Percentiles rank a stretch among this genome's conserved stretches.
Evolutionary conservation across 2,888 invertebrate genomes (phyloP).

Genomic region (Epiperipatus broadwayi): DNA sequence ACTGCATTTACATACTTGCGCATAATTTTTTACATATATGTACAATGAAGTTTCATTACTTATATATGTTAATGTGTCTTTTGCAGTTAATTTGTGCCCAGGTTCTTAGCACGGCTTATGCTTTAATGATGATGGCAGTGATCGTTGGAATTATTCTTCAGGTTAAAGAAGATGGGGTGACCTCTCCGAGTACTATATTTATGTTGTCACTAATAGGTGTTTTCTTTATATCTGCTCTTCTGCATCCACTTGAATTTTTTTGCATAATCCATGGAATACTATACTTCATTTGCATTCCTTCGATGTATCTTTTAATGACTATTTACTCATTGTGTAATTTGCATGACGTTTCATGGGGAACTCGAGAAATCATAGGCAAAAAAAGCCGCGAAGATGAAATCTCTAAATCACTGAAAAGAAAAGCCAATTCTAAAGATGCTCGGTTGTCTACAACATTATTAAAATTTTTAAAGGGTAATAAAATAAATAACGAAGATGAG

Average conservation of each 20-base stretch:
- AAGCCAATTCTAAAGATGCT: too few relatives aligned
- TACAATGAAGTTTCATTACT: too few relatives aligned
- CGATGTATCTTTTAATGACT: constrained; percentile 78
- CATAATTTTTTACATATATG: too few relatives aligned
- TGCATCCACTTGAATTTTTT: constrained; percentile 59
- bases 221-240: constrained; percentile 34
- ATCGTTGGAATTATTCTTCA: constrained; percentile 58
- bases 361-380: constrained; percentile 59
- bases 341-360: constrained; percentile 86
- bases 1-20: too few relatives aligned
- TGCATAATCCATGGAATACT: constrained; percentile 55
- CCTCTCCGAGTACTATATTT: constrained; percentile 63
- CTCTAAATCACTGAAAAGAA: too few relatives aligned
- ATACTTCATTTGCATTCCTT: constrained; percentile 77
- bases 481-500: too few relatives aligned
- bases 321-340: constrained; percentile 80
- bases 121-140: constrained; percentile 68
- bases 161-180: constrained; percentile 56
- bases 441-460: too few relatives aligned
- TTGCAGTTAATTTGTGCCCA: constrained; percentile 48
- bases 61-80: constrained; percentile 21
- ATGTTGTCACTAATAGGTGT: constrained; percentile 50
- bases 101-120: constrained; percentile 53
- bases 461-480: too few relatives aligned
- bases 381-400: too few relatives aligned